A percentile compares a stretch with the other conserved stretches of the same genome.
Conservation (phyloP, 2,113 vertebrate genomes). For the Notarius quadriscutis region DNA sequence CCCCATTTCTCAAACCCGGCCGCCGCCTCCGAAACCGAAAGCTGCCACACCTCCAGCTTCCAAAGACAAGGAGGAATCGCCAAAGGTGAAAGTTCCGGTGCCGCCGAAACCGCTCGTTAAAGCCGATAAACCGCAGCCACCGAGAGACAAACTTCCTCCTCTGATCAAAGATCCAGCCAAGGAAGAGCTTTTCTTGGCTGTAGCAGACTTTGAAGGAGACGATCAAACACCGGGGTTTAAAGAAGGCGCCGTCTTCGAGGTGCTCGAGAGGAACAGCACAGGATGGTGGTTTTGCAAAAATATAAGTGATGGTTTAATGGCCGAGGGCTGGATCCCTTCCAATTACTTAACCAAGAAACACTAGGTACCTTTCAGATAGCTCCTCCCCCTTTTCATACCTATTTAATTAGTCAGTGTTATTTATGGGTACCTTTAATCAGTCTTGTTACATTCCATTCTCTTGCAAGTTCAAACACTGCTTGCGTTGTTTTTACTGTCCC, state of each 20-base stretch:
- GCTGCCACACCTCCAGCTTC: slow-evolving; percentile 61
- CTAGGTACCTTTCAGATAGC: slow-evolving; percentile 64
- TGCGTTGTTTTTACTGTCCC: slow-evolving; percentile 39
- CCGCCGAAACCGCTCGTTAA: slow-evolving; percentile 77
- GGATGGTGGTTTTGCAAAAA: slow-evolving; percentile 99
- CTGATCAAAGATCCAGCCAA: slow-evolving; percentile 72
- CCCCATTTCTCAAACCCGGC: slow-evolving; percentile 69
- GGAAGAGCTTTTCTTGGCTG: slow-evolving; percentile 88
- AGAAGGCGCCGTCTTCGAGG: slow-evolving; percentile 92
- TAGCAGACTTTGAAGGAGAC: slow-evolving; percentile 94
- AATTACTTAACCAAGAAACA: slow-evolving; percentile 96
- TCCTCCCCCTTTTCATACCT: slow-evolving; percentile 45
- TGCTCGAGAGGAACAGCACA: slow-evolving; percentile 86
- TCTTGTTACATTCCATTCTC: slow-evolving; percentile 61
- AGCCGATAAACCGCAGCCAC: slow-evolving; percentile 77
- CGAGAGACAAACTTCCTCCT: slow-evolving; percentile 70
- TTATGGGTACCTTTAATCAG: slow-evolving; percentile 69
- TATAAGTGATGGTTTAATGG: slow-evolving; percentile 75
- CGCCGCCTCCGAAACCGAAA: slow-evolving; percentile 91
- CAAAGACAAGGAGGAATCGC: slow-evolving; percentile 71
- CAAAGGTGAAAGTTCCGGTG: slow-evolving; percentile 72
- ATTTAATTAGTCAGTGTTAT: slow-evolving; percentile 67
- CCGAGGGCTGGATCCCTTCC: slow-evolving; percentile 98
- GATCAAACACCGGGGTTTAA: slow-evolving; percentile 90
- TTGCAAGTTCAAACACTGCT: slow-evolving; percentile 48